Base-by-base conservation (phyloP, 2,113 vertebrate species). In the Copsychus sechellarum region DNA sequence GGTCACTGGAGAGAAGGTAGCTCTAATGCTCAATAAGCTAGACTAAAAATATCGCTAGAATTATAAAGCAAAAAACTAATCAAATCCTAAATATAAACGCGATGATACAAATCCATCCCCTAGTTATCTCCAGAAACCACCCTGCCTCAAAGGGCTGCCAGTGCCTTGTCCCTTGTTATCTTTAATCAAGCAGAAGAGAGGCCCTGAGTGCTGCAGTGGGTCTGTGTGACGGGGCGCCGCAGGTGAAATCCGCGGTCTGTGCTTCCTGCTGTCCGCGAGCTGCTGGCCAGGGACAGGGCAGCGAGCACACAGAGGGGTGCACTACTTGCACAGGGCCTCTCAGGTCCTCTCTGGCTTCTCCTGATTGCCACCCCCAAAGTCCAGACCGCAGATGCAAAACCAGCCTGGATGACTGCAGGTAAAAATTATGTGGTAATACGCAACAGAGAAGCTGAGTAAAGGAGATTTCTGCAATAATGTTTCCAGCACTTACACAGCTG, bases 111-210 rank as follows among this genome's bases (percentile, higher is more conserved):
- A 95, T 88, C 73, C 89, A 72, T 76, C 73, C 38, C 65, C 58
- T 89, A 79, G 91, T 92, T 96, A 95, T 96, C 94, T 95, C 53
- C 77, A 72, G 94, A 79, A 95, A 81, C 93, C 91, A 96, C 89
- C 83, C 86, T 86, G 72, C 73, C 91, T 96, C 86, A 76, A 84
- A 93, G 61, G 40, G 31, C 56, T 67, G 65, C 36, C 81, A 65
- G 77, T 42, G 92, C 50, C 89, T 95, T 81, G 92, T 76, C 81
- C 73, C 81, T 89, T 84, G 48, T 84, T 95, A 91, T 96, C 94
- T 95, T 84, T 92, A 89, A 95, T 95, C 95, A 89, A 10, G 91
- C 92, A 91, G 94, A 79, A 79, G 72, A 70, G 67, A 61, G 69
- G 73, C 86, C 6, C 24, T 69, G 94, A 71, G 33, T 11, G 4